Conservation (phyloP, 2,888 invertebrate genomes). For the Meloe dianella region DNA sequence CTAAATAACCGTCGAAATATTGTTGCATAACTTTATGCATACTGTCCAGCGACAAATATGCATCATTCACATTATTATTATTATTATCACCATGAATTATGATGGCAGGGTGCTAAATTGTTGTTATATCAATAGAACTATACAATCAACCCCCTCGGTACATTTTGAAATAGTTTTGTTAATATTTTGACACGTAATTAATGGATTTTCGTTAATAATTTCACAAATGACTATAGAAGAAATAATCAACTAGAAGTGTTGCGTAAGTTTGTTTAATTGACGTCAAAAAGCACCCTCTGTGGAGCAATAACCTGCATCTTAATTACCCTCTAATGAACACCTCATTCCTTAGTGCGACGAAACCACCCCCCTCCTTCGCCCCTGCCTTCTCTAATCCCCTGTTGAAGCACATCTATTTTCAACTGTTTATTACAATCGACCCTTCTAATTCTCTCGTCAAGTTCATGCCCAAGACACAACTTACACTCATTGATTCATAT, state of each 20-base stretch:
- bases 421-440: conserved; percentile 13
- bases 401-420: not conserved
- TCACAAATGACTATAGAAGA: conserved; percentile 11
- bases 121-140: not conserved
- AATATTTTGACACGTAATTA: conserved; percentile 1
- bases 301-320: conserved; percentile 53
- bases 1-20: conserved; percentile 53
- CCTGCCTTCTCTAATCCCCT: not conserved
- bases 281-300: conserved; percentile 48
- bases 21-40: conserved; percentile 54
- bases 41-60: conserved; percentile 51
- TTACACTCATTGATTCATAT: conserved; percentile 28
- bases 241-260: conserved; percentile 43
- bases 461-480: conserved; percentile 17
- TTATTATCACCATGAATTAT: not conserved
- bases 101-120: not conserved
- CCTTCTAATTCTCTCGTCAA: conserved; percentile 27
- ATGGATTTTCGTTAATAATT: not conserved
- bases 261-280: conserved; percentile 50
- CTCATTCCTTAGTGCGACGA: conserved; percentile 37
- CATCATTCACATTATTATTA: conserved; percentile 47
- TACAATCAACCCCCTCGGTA: not conserved
- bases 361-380: not conserved
- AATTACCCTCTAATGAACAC: conserved; percentile 54
- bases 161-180: not conserved